Evolutionary conservation across 2,113 vertebrate genomes (phyloP).

Genomic region (Scolopax mira): DNA sequence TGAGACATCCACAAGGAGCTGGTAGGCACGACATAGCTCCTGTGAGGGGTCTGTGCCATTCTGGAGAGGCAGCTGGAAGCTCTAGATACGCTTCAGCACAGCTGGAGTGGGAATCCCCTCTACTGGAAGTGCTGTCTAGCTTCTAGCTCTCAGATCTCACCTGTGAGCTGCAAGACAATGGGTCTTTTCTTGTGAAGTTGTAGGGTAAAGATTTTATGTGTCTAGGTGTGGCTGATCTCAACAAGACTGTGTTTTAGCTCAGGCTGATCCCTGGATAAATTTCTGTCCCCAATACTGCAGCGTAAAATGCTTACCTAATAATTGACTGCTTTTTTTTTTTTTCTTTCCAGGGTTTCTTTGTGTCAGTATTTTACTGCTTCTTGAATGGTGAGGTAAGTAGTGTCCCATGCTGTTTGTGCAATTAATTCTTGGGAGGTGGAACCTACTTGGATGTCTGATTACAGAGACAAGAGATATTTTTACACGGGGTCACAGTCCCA

Average conservation of each 20-base stretch:
- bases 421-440: neutral
- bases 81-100: neutral
- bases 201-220: neutral
- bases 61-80: neutral
- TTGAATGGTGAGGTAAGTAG: slow-evolving; percentile 95
- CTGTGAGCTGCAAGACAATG: neutral
- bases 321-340: neutral
- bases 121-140: neutral
- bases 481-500: neutral
- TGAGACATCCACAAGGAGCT: neutral
- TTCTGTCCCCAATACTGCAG: neutral
- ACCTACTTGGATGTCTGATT: neutral
- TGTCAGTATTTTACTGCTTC: slow-evolving; percentile 99
- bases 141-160: neutral
- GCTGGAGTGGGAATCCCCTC: neutral
- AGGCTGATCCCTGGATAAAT: neutral
- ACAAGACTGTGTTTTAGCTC: neutral
- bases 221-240: neutral
- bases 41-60: neutral
- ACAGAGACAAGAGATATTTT: neutral
- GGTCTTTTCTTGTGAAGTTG: neutral
- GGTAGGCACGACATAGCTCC: neutral
- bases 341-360: slow-evolving; percentile 92
- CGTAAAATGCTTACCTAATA: neutral
- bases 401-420: neutral